Conservation (phyloP, 2,888 invertebrate species). For the Latheticus oryzae region DNA sequence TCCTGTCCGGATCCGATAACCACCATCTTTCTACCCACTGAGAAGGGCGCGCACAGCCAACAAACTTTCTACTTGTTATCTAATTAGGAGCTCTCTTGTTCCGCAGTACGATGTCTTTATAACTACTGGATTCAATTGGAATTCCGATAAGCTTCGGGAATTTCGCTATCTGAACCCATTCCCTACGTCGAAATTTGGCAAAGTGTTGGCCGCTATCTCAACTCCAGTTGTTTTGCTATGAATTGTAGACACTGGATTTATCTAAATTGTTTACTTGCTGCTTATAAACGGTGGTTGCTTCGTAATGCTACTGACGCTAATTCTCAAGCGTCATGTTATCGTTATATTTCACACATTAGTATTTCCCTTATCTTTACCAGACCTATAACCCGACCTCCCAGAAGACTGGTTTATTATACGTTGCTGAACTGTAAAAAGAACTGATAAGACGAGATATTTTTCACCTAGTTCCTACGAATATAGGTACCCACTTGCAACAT, state of each 20-base stretch:
- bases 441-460: too few species aligned
- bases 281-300: constrained; percentile 44
- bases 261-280: constrained; percentile 57
- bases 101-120: constrained; percentile 62
- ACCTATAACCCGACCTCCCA: constrained; percentile 34
- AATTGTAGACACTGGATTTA: constrained; percentile 60
- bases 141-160: constrained; percentile 62
- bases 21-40: constrained; percentile 27
- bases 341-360: constrained; percentile 55
- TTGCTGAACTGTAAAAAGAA: constrained; percentile 6
- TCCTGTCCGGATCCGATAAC: constrained; percentile 40
- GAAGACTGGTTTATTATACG: constrained; percentile 21
- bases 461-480: too few species aligned
- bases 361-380: constrained; percentile 42
- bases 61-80: constrained; percentile 62
- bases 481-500: too few species aligned
- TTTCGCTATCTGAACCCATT: constrained; percentile 57
- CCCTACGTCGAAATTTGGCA: constrained; percentile 44
- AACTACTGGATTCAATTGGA: constrained; percentile 63
- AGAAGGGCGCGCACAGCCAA: constrained; percentile 42
- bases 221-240: constrained; percentile 54
- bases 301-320: constrained; percentile 48
- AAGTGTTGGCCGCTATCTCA: constrained; percentile 51
- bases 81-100: constrained; percentile 63
- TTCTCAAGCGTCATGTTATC: constrained; percentile 50